Conservation (phyloP, 1,140 invertebrate genomes). For the Phocides pigmalion region DNA sequence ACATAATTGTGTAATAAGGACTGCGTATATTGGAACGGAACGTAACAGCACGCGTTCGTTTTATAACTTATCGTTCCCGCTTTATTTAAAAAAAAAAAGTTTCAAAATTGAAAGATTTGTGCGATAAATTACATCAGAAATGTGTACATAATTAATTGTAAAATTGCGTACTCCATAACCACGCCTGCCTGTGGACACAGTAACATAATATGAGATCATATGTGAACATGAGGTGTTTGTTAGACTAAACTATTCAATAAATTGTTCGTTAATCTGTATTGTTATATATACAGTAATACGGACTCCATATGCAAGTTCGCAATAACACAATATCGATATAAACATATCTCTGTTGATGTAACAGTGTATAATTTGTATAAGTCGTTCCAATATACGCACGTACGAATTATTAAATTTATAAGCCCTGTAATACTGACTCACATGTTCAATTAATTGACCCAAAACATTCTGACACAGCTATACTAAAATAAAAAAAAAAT, state of each 20-base stretch:
- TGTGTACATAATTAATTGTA: neutral
- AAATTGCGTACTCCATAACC: too few relatives aligned
- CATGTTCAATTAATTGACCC: constrained; percentile 69
- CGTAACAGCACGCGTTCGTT: neutral
- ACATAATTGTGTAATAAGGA: constrained; percentile 34
- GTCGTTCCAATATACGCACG: constrained; percentile 19
- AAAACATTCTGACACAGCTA: constrained; percentile 44
- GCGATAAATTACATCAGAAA: neutral
- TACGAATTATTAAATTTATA: constrained; percentile 36
- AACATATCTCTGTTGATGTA: neutral
- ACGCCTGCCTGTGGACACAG: neutral
- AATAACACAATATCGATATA: neutral
- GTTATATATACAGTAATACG: neutral
- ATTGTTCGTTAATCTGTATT: neutral
- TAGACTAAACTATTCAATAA: neutral
- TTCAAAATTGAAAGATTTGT: neutral
- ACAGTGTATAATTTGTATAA: constrained; percentile 16
- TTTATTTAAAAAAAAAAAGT: neutral
- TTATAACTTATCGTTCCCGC: neutral
- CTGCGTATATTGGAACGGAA: constrained; percentile 21
- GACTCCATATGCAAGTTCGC: neutral
- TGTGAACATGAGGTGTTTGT: constrained; percentile 24
- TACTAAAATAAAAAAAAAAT: constrained; percentile 42
- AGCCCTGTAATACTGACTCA: constrained; percentile 81
- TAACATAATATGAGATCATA: constrained; percentile 23